These are phyloP conservation scores for Colaptes auratus DNA, from an alignment of 2,113 vertebrate species.

Conservation along the genomic window DNA sequence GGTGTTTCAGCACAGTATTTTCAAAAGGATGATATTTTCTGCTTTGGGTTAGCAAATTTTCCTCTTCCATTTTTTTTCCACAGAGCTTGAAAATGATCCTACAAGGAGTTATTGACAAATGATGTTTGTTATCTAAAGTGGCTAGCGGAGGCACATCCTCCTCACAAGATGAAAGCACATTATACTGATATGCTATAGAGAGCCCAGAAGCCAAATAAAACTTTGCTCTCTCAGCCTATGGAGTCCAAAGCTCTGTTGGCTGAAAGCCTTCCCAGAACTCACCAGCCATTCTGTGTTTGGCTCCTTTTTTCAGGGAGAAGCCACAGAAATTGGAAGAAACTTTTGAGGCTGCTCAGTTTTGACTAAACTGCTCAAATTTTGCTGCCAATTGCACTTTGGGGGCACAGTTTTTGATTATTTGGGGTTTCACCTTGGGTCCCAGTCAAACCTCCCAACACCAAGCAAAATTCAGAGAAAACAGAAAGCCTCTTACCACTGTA, in stretches of 20 bases:
- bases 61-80: neutral
- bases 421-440: neutral
- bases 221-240: neutral
- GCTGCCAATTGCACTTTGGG: neutral
- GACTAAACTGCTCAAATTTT: neutral
- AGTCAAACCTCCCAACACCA: neutral
- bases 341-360: neutral
- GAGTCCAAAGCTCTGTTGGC: neutral
- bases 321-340: neutral
- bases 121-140: neutral
- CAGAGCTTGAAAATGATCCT: neutral
- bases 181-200: neutral
- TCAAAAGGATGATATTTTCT: neutral
- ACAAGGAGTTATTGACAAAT: neutral
- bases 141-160: neutral
- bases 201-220: conserved; percentile 12
- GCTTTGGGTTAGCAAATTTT: neutral
- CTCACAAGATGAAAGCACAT: neutral
- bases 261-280: neutral
- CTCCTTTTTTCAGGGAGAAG: neutral
- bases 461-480: neutral
- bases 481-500: neutral
- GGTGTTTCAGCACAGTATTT: neutral
- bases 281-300: neutral
- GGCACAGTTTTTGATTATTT: neutral